phyloP scores from a whole-genome alignment of 2,797 vertebrate species.

The Cetoscarus ocellatus region DNA sequence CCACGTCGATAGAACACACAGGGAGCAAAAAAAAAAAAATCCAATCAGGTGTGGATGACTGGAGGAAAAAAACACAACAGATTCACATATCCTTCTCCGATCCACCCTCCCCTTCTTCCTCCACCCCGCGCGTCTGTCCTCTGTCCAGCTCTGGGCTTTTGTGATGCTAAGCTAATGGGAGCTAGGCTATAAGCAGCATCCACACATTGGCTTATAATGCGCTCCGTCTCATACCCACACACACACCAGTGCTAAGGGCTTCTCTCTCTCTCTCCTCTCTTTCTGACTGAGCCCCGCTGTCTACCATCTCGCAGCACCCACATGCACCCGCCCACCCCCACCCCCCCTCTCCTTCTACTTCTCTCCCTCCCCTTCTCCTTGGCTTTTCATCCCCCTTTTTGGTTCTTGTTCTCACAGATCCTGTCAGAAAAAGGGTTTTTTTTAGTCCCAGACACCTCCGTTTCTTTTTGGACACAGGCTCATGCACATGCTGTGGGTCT shows the following conservation, averaged over 20 bases:
- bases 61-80: slow-evolving; percentile 49
- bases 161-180: slow-evolving; percentile 86
- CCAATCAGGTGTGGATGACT: slow-evolving; percentile 75
- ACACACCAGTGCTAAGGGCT: slow-evolving; percentile 54
- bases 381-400: slow-evolving; percentile 47
- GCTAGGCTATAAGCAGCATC: slow-evolving; percentile 86
- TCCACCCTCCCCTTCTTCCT: slow-evolving; percentile 63
- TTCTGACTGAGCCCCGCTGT: slow-evolving; percentile 76
- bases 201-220: slow-evolving; percentile 74
- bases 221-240: slow-evolving; percentile 70
- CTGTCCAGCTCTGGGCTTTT: slow-evolving; percentile 82
- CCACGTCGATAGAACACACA: slow-evolving; percentile 57
- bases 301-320: slow-evolving; percentile 84
- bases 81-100: slow-evolving; percentile 62
- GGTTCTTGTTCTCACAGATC: slow-evolving; percentile 53
- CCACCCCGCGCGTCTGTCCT: slow-evolving; percentile 65
- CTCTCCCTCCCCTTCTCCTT: slow-evolving; percentile 47
- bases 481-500: slow-evolving; percentile 41
- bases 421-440: not conserved
- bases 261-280: slow-evolving; percentile 51
- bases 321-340: slow-evolving; percentile 86
- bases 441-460: slow-evolving; percentile 17
- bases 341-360: slow-evolving; percentile 47
- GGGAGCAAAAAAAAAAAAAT: slow-evolving; percentile 62
- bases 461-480: slow-evolving; percentile 48